phyloP scores from a whole-genome alignment of 2,888 invertebrate species.

The Tetropium fuscum region DNA sequence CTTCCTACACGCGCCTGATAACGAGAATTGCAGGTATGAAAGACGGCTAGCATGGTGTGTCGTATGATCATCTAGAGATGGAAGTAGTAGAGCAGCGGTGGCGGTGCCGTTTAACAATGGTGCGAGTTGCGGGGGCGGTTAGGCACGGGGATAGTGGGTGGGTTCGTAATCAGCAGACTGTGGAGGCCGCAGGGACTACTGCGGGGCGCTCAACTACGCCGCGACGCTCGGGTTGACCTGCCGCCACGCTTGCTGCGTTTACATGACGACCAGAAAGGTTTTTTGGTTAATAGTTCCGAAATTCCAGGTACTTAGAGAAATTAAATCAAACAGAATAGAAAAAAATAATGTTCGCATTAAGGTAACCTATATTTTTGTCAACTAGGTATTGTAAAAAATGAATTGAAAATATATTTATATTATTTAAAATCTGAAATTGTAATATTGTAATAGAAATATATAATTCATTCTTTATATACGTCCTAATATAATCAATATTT shows the following conservation, averaged over 20 bases:
- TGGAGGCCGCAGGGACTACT: slow-evolving; percentile 51
- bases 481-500: no score
- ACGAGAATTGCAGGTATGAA: slow-evolving; percentile 22
- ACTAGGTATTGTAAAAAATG: no score
- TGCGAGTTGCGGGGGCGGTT: slow-evolving; percentile 44
- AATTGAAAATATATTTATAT: not conserved
- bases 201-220: slow-evolving; percentile 56
- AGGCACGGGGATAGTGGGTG: slow-evolving; percentile 49
- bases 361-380: not conserved
- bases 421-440: no score
- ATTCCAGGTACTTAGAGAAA: not conserved
- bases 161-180: slow-evolving; percentile 59
- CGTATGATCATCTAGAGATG: slow-evolving; percentile 29
- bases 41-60: slow-evolving; percentile 13
- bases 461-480: no score
- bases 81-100: slow-evolving; percentile 37
- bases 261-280: slow-evolving; percentile 39
- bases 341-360: not conserved
- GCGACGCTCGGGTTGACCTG: slow-evolving; percentile 65
- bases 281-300: not conserved
- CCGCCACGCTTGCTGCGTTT: slow-evolving; percentile 59
- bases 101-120: slow-evolving; percentile 49
- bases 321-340: not conserved
- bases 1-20: slow-evolving; percentile 17
- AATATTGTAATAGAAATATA: no score